phyloP scores from a whole-genome alignment of 30 jellyfish, hydroid and myxozoan species.

The Turritopsis rubra region DNA sequence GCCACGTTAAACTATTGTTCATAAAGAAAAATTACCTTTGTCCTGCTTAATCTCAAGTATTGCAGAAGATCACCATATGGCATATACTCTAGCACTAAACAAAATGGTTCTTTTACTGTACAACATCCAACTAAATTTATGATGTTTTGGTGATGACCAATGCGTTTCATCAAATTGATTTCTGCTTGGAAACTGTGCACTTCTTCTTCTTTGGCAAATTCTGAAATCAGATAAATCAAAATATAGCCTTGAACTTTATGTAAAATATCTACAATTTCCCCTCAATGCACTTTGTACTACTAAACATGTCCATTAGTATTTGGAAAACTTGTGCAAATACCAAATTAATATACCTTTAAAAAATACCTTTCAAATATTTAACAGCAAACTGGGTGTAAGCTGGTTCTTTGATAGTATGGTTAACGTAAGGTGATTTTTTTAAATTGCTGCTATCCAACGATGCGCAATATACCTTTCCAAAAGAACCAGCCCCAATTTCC shows the following conservation, averaged over 20 bases:
- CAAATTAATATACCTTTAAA: no score
- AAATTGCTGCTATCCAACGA: background rate
- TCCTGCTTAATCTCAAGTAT: constrained; percentile 50
- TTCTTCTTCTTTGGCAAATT: constrained; percentile 28
- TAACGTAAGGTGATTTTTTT: background rate
- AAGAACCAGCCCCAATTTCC: background rate
- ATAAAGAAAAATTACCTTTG: constrained; percentile 34
- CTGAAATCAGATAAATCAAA: no score
- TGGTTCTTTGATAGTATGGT: background rate
- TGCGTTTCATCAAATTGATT: constrained; percentile 63
- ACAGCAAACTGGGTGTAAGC: background rate
- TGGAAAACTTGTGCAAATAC: no score
- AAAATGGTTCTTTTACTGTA: constrained; percentile 51
- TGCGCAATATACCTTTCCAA: background rate
- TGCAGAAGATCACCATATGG: constrained; percentile 70
- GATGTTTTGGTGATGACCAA: constrained; percentile 65
- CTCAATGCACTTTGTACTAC: background rate
- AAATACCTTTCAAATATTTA: background rate
- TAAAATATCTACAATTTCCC: background rate
- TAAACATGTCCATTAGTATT: no score
- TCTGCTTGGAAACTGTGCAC: constrained; percentile 55
- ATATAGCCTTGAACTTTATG: no score
- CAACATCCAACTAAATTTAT: constrained; percentile 70
- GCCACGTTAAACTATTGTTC: no score
- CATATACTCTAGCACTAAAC: constrained; percentile 60